Conservation (phyloP, 2,113 vertebrate species). For the Hypanus sabinus region DNA sequence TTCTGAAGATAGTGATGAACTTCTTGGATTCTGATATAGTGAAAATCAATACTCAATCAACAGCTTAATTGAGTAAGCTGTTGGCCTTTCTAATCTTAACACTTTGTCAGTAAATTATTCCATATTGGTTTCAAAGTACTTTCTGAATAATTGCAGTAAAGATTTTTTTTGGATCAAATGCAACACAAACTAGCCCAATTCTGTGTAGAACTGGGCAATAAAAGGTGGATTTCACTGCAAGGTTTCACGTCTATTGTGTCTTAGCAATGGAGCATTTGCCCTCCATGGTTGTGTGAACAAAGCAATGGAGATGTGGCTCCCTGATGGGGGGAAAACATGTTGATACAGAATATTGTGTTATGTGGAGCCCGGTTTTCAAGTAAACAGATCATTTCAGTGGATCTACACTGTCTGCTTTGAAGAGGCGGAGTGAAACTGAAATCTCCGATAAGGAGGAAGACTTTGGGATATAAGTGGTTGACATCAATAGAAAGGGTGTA, state of each 20-base stretch:
- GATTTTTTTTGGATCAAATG: neutral
- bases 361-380: neutral
- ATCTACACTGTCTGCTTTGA: neutral
- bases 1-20: neutral
- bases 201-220: neutral
- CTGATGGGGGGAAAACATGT: too few species aligned
- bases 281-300: neutral
- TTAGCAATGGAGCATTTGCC: neutral
- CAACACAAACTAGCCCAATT: neutral
- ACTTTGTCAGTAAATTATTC: neutral
- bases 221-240: neutral
- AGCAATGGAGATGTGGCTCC: neutral
- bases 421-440: neutral
- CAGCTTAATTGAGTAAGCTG: neutral
- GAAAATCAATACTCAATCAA: neutral
- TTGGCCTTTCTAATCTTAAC: neutral
- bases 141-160: neutral
- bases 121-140: neutral
- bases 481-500: neutral
- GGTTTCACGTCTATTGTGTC: neutral
- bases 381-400: neutral
- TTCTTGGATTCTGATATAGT: neutral
- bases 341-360: neutral
- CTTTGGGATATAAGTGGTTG: neutral
- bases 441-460: neutral